Base-by-base conservation (phyloP, 2,797 vertebrate genomes). In the Anisognathus igniventris region DNA sequence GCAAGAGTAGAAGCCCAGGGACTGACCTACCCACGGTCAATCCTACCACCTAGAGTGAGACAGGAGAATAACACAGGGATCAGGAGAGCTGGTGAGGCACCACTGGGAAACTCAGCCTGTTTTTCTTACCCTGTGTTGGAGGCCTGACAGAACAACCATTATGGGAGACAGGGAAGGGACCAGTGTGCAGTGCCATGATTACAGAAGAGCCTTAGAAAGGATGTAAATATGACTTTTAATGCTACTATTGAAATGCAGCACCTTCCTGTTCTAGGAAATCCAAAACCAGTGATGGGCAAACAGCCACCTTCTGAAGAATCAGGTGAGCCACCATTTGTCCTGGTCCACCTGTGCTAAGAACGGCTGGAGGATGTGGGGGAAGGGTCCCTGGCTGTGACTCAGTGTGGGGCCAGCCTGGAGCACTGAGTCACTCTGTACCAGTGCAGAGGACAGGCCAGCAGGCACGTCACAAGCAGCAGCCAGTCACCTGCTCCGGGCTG, bases 401-500 rank as follows among this genome's bases (percentile, higher is more conserved):
- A 81, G n/a, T 0, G 0, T 18, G 40, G 66, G 61, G 51, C 54
- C 65, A 57, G 50, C 37, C 62, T 68, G 44, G 66, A 65, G 51
- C 54, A 31, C 39, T 65, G 90, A 81, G 42, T 92, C 83, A 86
- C 51, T 58, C 58, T 0, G 3, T 89, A 72, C 31, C 71, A 56
- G 28, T 0, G 1, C 35, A 73, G 47, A 6, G 27, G 33, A 64
- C 23, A 73, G 60, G 44, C 72, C 56, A 73, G 44, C 51, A 76
- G 25, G 37, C 42, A 87, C 1, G 8, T 87, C 82, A 90, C 48
- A 12, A 24, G 22, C 78, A 79, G 67, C 50, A 88, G 45, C 28
- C 2, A 0, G 23, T n/a, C 1, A 0, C 48, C 61, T 0, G 2
- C 17, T 20, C 53, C 0, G 0, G 48, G 31, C 33, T 50, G 0